Evolutionary conservation across 2,888 invertebrate genomes (phyloP).

Genomic region (Trisateles emortualis): DNA sequence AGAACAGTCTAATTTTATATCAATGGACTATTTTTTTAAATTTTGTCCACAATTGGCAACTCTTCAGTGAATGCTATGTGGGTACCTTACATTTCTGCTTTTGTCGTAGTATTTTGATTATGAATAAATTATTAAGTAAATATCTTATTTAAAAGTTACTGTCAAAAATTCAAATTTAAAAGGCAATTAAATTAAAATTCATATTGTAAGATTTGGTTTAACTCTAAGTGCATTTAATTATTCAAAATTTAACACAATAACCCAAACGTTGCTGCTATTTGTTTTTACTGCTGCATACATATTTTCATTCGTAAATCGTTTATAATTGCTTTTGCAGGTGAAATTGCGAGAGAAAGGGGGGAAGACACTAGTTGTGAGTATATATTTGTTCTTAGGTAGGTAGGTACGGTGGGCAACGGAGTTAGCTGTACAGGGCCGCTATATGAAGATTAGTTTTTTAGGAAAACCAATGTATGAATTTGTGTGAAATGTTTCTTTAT

Average conservation of each 20-base stretch:
- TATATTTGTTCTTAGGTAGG: too few relatives aligned
- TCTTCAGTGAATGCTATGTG: constrained; percentile 70
- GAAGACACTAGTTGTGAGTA: constrained; percentile 93
- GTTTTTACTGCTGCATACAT: constrained; percentile 12
- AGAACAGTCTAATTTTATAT: too few relatives aligned
- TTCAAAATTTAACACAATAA: constrained; percentile 10
- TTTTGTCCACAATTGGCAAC: constrained; percentile 52
- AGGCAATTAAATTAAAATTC: not conserved
- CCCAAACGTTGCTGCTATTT: constrained; percentile 11
- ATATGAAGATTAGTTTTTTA: too few relatives aligned
- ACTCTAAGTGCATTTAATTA: not conserved
- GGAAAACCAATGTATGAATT: too few relatives aligned
- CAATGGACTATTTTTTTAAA: too few relatives aligned
- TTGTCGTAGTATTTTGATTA: constrained; percentile 69
- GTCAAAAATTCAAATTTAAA: not conserved
- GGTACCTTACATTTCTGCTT: constrained; percentile 63
- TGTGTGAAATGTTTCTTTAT: too few relatives aligned
- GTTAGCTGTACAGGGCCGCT: too few relatives aligned
- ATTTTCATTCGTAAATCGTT: constrained; percentile 36
- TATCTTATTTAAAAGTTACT: not conserved
- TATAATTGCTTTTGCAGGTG: constrained; percentile 87
- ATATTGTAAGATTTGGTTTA: not conserved
- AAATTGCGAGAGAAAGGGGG: constrained; percentile 91
- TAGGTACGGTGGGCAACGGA: too few relatives aligned
- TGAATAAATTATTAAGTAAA: constrained; percentile 2